phyloP scores from a whole-genome alignment of 2,797 vertebrate species.

The Brachyalestes nurse region DNA sequence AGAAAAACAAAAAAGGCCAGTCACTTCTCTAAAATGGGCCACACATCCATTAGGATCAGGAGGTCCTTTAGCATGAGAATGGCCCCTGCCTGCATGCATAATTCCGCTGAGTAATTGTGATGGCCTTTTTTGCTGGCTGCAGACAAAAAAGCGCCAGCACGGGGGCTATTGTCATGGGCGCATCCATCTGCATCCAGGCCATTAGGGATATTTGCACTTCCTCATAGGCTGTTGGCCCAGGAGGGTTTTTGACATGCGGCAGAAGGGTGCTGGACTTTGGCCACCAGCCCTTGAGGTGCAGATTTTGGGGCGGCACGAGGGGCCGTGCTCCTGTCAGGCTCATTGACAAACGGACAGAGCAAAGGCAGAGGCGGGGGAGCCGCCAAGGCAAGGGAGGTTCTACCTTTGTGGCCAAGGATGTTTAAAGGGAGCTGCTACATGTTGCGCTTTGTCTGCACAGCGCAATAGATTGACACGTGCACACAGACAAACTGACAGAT shows the following conservation, averaged over 20 bases:
- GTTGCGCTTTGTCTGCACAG: slow-evolving; percentile 63
- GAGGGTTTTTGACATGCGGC: slow-evolving; percentile 81
- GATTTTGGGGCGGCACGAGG: slow-evolving; percentile 71
- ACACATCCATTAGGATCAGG: slow-evolving; percentile 76
- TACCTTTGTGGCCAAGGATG: slow-evolving; percentile 71
- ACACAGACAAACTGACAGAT: slow-evolving; percentile 54
- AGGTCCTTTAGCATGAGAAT: slow-evolving; percentile 83
- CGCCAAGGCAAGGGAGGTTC: slow-evolving; percentile 62
- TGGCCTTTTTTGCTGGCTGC: slow-evolving; percentile 70
- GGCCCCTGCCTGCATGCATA: slow-evolving; percentile 81
- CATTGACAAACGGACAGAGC: slow-evolving; percentile 71
- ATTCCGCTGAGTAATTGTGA: slow-evolving; percentile 80
- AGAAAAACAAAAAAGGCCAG: slow-evolving; percentile 57
- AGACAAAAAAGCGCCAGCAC: slow-evolving; percentile 80
- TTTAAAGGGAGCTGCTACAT: slow-evolving; percentile 73
- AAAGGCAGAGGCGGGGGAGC: slow-evolving; percentile 63
- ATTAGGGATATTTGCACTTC: slow-evolving; percentile 88
- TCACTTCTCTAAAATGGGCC: slow-evolving; percentile 72
- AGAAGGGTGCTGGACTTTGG: slow-evolving; percentile 73
- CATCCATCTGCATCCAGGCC: slow-evolving; percentile 85
- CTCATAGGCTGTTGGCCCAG: slow-evolving; percentile 75
- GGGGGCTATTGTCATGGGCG: slow-evolving; percentile 81
- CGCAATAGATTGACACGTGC: slow-evolving; percentile 69
- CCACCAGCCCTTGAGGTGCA: slow-evolving; percentile 80
- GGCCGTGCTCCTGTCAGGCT: slow-evolving; percentile 75